phyloP scores from a whole-genome alignment of 2,113 vertebrate species.

The Prietella phreatophila region DNA sequence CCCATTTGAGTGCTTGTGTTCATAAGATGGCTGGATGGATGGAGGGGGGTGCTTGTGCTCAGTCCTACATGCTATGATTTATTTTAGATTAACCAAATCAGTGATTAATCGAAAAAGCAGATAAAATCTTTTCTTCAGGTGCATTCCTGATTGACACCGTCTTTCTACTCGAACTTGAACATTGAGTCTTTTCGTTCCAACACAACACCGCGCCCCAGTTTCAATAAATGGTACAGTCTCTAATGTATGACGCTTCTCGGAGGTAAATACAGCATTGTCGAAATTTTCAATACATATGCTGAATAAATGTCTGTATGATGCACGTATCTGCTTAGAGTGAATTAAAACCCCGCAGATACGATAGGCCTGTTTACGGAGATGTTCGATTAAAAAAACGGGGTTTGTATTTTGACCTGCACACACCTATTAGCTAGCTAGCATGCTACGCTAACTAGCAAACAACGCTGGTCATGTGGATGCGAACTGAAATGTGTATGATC shows the following conservation, averaged over 20 bases:
- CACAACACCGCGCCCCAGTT: neutral
- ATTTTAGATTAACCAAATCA: neutral
- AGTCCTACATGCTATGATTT: neutral
- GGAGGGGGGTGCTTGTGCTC: neutral
- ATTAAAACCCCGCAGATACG: no score
- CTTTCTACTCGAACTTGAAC: neutral
- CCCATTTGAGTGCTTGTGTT: neutral
- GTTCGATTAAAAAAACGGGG: no score
- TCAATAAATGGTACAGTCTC: conserved; percentile 58
- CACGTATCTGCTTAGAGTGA: neutral
- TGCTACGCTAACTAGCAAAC: neutral
- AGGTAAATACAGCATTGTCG: conserved; percentile 64
- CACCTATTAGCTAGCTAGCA: neutral
- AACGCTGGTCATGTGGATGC: neutral
- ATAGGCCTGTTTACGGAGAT: neutral
- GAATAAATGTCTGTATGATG: conserved; percentile 2
- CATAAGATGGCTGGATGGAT: neutral
- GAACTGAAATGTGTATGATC: neutral
- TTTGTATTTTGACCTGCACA: neutral
- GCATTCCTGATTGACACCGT: accelerated
- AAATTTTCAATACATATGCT: conserved; percentile 36
- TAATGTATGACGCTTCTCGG: conserved; percentile 66
- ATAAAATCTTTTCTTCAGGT: accelerated
- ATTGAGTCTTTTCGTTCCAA: neutral
- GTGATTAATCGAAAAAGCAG: neutral